A percentile compares a stretch with the other conserved stretches of the same genome.
These are phyloP conservation scores for Diadophis punctatus DNA, from an alignment of 2,113 vertebrate genomes.

Conservation along the genomic window DNA sequence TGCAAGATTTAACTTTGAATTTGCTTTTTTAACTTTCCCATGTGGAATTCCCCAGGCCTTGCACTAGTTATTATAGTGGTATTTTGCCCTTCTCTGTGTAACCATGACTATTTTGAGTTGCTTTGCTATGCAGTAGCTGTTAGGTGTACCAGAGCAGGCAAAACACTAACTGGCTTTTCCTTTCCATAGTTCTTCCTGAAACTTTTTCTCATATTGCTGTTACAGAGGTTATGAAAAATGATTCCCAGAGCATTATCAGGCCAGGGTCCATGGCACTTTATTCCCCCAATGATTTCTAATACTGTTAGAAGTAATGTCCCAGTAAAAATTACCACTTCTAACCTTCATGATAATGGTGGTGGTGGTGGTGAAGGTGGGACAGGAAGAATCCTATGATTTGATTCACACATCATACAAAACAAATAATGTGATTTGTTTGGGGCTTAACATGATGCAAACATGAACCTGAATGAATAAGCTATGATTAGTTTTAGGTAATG, in stretches of 20 bases:
- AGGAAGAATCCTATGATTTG: neutral
- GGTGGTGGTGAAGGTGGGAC: neutral
- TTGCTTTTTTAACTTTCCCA: constrained; percentile 18
- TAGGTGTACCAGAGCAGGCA: neutral
- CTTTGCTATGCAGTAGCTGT: neutral
- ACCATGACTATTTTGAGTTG: neutral
- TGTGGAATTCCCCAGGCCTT: neutral
- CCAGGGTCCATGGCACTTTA: neutral
- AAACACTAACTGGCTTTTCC: neutral
- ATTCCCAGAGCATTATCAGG: neutral
- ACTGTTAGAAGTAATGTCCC: neutral
- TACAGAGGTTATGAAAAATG: neutral
- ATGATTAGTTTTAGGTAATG: neutral
- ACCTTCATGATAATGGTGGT: neutral
- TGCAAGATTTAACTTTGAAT: constrained; percentile 20
- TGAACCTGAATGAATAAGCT: neutral
- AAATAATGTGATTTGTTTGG: neutral
- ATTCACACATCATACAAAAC: neutral
- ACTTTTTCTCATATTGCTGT: neutral
- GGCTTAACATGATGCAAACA: neutral
- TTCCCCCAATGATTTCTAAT: neutral
- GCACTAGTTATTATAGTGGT: neutral
- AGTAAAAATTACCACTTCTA: neutral
- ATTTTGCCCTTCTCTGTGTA: constrained; percentile 13
- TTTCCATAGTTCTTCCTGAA: neutral